Percentiles rank a stretch among this genome's conserved stretches.
Conservation (phyloP, 2,113 vertebrate genomes). For the Pachypanchax playfairii region DNA sequence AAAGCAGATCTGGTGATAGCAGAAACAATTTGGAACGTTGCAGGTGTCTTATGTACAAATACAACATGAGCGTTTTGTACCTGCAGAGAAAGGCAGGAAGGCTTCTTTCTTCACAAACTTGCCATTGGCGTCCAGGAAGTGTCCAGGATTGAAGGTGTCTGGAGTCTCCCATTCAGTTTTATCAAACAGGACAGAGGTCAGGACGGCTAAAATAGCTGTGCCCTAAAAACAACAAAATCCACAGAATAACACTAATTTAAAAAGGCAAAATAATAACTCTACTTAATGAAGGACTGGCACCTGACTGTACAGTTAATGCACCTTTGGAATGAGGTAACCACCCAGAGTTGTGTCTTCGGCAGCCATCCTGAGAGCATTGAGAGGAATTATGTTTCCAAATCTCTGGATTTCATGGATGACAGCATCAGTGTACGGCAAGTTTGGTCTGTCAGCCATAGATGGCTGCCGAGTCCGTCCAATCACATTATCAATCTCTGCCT, state of each 20-base stretch:
- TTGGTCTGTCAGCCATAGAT: constrained; percentile 73
- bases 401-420: constrained; percentile 84
- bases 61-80: constrained; percentile 63
- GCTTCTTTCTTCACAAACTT: constrained; percentile 83
- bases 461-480: constrained; percentile 64
- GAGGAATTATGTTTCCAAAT: constrained; percentile 77
- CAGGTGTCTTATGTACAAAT: too few species aligned
- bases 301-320: background rate
- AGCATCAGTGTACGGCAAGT: constrained; percentile 82
- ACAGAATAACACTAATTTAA: background rate
- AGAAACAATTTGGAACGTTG: too few species aligned
- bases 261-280: background rate
- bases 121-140: constrained; percentile 84
- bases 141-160: constrained; percentile 84
- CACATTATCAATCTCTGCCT: constrained; percentile 73
- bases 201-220: constrained; percentile 76
- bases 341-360: constrained; percentile 61
- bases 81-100: constrained; percentile 86
- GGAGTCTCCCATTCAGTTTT: constrained; percentile 83
- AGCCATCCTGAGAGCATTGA: constrained; percentile 62
- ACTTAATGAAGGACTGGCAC: too few species aligned
- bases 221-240: constrained; percentile 67
- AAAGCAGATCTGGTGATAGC: too few species aligned
- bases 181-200: constrained; percentile 85
- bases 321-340: constrained; percentile 80